A percentile compares a stretch with the other conserved stretches of the same genome.
phyloP scores from a whole-genome alignment of 2,113 vertebrate genomes.

The Helogale parvula region DNA sequence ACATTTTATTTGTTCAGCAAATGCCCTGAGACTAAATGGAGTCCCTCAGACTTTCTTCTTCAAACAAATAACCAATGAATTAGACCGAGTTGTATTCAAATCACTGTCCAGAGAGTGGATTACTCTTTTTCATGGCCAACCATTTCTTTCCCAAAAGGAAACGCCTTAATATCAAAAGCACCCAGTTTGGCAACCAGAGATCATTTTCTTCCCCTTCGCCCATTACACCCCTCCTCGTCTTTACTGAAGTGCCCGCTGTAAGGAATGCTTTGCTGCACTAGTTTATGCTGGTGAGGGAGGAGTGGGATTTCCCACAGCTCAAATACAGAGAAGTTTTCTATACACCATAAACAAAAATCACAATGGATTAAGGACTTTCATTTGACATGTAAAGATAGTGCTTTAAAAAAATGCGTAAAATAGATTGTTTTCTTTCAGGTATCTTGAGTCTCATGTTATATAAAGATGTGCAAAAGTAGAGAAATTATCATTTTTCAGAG shows the following conservation, averaged over 20 bases:
- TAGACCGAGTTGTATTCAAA: not conserved
- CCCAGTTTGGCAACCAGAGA: not conserved
- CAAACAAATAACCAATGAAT: constrained; percentile 28
- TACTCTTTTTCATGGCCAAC: not conserved
- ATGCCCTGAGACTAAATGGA: not conserved
- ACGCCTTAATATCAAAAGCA: not conserved
- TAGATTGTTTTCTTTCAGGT: not conserved
- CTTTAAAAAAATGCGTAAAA: not conserved
- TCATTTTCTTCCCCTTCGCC: not conserved
- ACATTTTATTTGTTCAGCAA: not conserved
- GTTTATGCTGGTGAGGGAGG: not conserved
- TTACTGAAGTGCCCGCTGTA: not conserved
- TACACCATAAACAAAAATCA: not conserved
- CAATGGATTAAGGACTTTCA: not conserved
- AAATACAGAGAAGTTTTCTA: constrained; percentile 5
- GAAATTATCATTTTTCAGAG: not conserved
- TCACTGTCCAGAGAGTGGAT: not conserved
- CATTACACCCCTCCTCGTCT: not conserved
- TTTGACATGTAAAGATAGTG: not conserved
- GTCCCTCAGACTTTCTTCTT: not conserved
- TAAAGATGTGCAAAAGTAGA: not conserved
- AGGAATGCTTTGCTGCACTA: not conserved
- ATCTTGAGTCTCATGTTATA: not conserved
- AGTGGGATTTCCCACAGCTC: not conserved
- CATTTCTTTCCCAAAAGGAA: not conserved